Evolutionary conservation across 2,888 invertebrate genomes (phyloP), one percentile per base, ranked within the genome.

Genomic region (Pristionchus exspectatus): DNA sequence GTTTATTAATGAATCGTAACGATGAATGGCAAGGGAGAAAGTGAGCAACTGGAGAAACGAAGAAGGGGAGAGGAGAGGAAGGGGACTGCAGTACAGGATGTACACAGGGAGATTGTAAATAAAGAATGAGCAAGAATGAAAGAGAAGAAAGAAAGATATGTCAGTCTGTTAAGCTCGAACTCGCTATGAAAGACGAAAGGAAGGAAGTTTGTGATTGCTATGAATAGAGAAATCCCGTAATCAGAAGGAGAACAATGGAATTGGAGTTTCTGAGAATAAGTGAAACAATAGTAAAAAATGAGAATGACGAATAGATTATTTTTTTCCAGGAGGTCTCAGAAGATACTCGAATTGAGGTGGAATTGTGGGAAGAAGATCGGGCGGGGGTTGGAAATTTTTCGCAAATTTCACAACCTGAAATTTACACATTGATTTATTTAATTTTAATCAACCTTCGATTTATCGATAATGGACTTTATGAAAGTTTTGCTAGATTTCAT

Each of bases 291-390:
- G 56, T 18, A 21, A 5, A 56, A 21, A 24, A 56, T 3, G 16
- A 1, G 21, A 56, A 30, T 7, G 44, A 81, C 12, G 14, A 24
- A 81, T n/a, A n/a, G 24, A 50, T 54, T 84, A 59, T 56, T 56
- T 84, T 18, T 86, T 66, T 33, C 93, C 93, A 85, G 92, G 91
- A 30, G 91, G 92, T 90, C 92, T 92, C 91, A 95, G 94, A 63
- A 95, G 92, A 90, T 95, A 95, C 89, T 95, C 95, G 84, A 95
- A 92, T 91, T 95, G 94, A 74, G 95, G 95, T 44, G 95, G 94
- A 56, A 95, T 92, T 38, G 95, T 95, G 54, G 94, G 93, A 66
- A 93, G 90, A 44, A 93, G 93, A 90, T 94, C 93, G 38, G 92
- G 92, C 50, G 94, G 92, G 30, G 94, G 94, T 90, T 94, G 93